Percentiles rank a stretch among this genome's conserved stretches.
Conservation (phyloP, 2,888 invertebrate species). For the Diabrotica balteata region DNA sequence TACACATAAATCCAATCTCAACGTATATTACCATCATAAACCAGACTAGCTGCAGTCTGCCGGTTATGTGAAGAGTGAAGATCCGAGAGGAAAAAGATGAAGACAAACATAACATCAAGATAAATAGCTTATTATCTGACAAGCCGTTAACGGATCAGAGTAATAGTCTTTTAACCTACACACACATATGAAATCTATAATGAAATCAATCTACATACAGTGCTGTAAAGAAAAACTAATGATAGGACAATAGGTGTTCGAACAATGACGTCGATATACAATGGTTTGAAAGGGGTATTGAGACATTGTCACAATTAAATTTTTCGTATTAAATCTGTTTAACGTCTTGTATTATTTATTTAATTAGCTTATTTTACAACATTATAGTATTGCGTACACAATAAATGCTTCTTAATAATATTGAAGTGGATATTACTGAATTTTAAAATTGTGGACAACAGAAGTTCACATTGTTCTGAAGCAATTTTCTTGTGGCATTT, state of each 20-base stretch:
- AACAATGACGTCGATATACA: not conserved
- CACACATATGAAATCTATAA: conserved; percentile 37
- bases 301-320: no score
- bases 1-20: not conserved
- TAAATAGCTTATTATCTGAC: conserved; percentile 40
- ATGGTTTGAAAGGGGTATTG: no score
- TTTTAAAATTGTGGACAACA: no score
- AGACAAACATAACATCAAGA: conserved; percentile 31
- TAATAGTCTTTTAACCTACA: conserved; percentile 41
- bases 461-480: no score
- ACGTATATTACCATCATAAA: conserved; percentile 17
- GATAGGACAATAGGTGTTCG: conserved; percentile 16
- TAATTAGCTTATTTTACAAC: no score
- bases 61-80: conserved; percentile 17
- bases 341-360: no score
- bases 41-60: conserved; percentile 13
- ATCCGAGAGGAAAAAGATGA: conserved; percentile 15
- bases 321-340: no score
- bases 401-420: no score
- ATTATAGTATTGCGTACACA: no score
- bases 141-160: conserved; percentile 37
- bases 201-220: conserved; percentile 36
- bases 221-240: conserved; percentile 25
- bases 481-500: no score
- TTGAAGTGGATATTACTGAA: no score